Evolutionary conservation across 2,113 vertebrate species (phyloP), one percentile per base, ranked within the genome.

Genomic region (Haliaeetus leucogaster): DNA sequence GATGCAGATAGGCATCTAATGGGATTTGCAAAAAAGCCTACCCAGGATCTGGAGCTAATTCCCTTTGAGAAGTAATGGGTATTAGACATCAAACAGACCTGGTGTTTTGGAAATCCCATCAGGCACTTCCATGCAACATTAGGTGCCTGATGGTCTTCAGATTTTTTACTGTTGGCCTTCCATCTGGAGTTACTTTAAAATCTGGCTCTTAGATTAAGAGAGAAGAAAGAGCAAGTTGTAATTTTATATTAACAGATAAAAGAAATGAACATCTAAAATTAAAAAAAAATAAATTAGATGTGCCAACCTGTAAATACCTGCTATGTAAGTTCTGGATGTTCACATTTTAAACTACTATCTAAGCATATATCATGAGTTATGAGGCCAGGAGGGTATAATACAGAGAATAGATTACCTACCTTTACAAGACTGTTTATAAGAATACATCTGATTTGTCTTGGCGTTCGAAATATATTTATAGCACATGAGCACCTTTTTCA

Each of bases 381-480:
- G 40, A 86, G 71, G 59, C 19, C 48, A 81, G 55, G 55, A 65
- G 11, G 16, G 27, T 59, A 13, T 67, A 81, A 91, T 87, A 55
- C 21, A 82, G 42, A 79, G 70, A 73, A 78, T 13, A 86, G 77
- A 90, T 89, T 90, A 77, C 59, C 66, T 93, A 88, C 38, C 74
- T 96, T 89, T 65, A 61, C 61, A 79, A 52, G 71, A 59, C 17
- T 82, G 48, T 81, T 92, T 81, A 30, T 93, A 82, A 82, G 61
- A 90, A 52, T 38, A 40, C 34, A 42, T 71, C 62, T 91, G 65
- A 78, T 94, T 88, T 95, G 43, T 94, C 88, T 93, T 16, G 7
- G 67, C 56, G 47, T 72, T 95, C 86, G 81, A 96, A 96, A 93
- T 94, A 84, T 70, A 92, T 95, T 95, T 96, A 80, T 74, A 92